Evolutionary conservation across 2,797 vertebrate species (phyloP), one percentile per base, ranked within the genome.

Genomic region (Notolabrus celidotus): DNA sequence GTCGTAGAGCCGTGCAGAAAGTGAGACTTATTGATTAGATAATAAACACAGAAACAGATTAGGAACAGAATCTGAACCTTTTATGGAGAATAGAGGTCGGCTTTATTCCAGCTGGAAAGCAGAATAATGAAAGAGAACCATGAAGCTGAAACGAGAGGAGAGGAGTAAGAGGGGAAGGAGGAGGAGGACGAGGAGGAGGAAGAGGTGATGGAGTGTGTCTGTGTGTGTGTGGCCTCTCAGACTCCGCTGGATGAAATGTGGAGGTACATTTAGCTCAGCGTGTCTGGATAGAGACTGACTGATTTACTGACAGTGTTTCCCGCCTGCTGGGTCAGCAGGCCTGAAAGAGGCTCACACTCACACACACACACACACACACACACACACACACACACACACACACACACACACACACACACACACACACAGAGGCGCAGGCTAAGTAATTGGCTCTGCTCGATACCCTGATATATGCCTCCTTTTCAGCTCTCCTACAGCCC

Each of bases 391-490:
- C 20, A 47, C 45, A 23, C 20, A 23, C 45, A 47, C 20, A 42
- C 41, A 43, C 41, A 43, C 41, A 43, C 0, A 52, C 45, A 19
- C 60, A 17, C 38, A 47, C 45, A 23, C 20, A 23, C 45, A 47
- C 20, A 42, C 41, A 43, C 41, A 43, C 41, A 43, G 0, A 52
- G 45, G 19, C 60, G 17, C 38, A 2, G 31, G 31, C 42, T 88
- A 85, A 87, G 86, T 89, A 84, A 88, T 88, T 88, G 77, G 67
- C 22, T 45, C 45, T 53, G 67, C 55, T 82, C 66, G 0, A 78
- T 74, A 22, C 49, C 51, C 12, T 78, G 83, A 87, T 57, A 14
- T 68, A 86, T 74, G 77, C 43, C 68, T 51, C 54, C 14, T 31
- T 31, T 31, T 31, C 8, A 4, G 29, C 29, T 29, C 29, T 29